Conservation (phyloP, 2,888 invertebrate genomes). For the Pardosa pseudoannulata region DNA sequence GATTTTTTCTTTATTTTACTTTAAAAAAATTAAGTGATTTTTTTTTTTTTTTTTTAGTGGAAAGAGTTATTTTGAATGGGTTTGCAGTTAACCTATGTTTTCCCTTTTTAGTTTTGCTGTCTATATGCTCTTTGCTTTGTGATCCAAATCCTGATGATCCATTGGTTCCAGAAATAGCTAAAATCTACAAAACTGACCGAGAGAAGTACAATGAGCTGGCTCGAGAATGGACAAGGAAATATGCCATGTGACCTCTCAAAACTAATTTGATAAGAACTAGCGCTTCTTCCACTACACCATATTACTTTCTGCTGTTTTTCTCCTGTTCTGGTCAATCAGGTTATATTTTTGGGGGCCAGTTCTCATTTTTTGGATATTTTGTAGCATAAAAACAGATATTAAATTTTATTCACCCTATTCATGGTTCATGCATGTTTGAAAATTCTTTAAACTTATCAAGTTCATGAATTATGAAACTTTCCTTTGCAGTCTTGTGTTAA, state of each 20-base stretch:
- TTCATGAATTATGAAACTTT: too few species aligned
- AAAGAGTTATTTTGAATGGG: too few species aligned
- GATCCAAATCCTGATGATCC: slow-evolving; percentile 99
- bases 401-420: slow-evolving; percentile 29
- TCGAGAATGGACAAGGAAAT: slow-evolving; percentile 99
- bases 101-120: slow-evolving; percentile 86
- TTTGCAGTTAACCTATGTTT: neutral
- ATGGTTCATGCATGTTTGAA: slow-evolving; percentile 17
- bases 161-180: slow-evolving; percentile 99
- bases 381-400: slow-evolving; percentile 23
- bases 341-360: slow-evolving; percentile 68
- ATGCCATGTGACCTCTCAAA: slow-evolving; percentile 88
- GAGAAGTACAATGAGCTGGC: slow-evolving; percentile 99
- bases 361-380: slow-evolving; percentile 42
- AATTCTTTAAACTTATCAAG: neutral
- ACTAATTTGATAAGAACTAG: slow-evolving; percentile 58
- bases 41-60: too few species aligned
- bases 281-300: slow-evolving; percentile 72
- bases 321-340: slow-evolving; percentile 71
- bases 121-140: slow-evolving; percentile 99
- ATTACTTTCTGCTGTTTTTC: slow-evolving; percentile 68
- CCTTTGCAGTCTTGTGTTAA: neutral
- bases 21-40: too few species aligned
- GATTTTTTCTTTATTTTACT: too few species aligned
- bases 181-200: slow-evolving; percentile 99